A percentile compares a stretch with the other conserved stretches of the same genome.
phyloP scores from a whole-genome alignment of 2,888 invertebrate genomes.

The Netelia melanura region DNA sequence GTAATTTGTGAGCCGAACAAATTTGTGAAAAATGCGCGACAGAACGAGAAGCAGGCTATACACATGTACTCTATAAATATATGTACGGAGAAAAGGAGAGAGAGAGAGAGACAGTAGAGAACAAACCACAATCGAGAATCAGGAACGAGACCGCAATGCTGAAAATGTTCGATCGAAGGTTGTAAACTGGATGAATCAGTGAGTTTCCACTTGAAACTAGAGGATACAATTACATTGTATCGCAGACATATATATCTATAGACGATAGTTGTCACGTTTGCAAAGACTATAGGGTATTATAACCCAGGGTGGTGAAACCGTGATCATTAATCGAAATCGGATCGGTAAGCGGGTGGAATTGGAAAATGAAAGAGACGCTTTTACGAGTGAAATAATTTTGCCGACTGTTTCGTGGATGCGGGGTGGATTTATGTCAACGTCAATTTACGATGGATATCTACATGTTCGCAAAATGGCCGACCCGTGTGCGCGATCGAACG shows the following conservation, averaged over 20 bases:
- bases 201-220: constrained; percentile 49
- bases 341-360: not conserved
- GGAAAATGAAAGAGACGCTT: constrained; percentile 18
- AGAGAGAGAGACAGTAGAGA: constrained; percentile 3
- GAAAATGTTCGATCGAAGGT: constrained; percentile 1
- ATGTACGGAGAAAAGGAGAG: not conserved
- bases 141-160: constrained; percentile 24
- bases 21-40: constrained; percentile 33
- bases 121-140: constrained; percentile 31
- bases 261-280: too few species aligned
- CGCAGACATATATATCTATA: not conserved
- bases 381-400: constrained; percentile 15
- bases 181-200: constrained; percentile 38
- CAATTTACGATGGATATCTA: constrained; percentile 8
- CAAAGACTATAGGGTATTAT: too few species aligned
- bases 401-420: constrained; percentile 7
- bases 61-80: not conserved
- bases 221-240: constrained; percentile 34
- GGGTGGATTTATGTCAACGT: constrained; percentile 10
- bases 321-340: constrained; percentile 31
- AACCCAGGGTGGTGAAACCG: constrained; percentile 25
- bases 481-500: too few species aligned
- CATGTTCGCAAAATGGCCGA: too few species aligned
- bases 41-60: not conserved
- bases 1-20: constrained; percentile 42